Base-by-base conservation (phyloP, 2,888 invertebrate genomes). In the Cheilosia vernalis region DNA sequence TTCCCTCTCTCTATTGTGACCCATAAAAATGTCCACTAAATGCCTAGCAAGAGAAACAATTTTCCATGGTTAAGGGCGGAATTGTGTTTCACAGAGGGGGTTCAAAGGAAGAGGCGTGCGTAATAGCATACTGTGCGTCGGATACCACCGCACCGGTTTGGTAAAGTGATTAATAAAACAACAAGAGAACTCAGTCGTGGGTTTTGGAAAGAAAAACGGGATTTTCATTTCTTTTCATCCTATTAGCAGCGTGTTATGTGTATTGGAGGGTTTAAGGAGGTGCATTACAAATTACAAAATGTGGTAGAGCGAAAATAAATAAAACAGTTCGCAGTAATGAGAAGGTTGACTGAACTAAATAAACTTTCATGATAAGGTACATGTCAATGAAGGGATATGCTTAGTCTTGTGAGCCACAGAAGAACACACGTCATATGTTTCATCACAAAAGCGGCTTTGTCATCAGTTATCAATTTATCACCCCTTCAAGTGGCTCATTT, bases 1-100 rank as follows among this genome's bases (percentile, higher is more conserved):
- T 58, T 51, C 73, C 58, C 13, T 15, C 24, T 63, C 63, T 47
- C 73, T 56, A 63, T 84, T 74, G 69, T 60, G 69, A 56, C 51
- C 63, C 79, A 80, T 84, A 80, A 84, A 84, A 80, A 80, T 80
- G 84, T 80, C 79, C 17, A 74, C 70, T 80, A 84, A 84, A 84
- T 80, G 3, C 24, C 24, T 24, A 58, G 70, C 53, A 70, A 80
- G 70, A 80, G 84, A 84, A 84, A 80, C 79, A 80, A 84, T 84
- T 84, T 80, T 70, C 84, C 84, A 64, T 80, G 84, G 84, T 84
- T 81, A 84, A 70, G 47, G 80, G 80, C 74, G 24, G 53, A 64
- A 74, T 80, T 84, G 79, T 84, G 79, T 69, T 72, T 19, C 69
- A 27, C 80, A 74, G 58, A 69, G 55, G 80, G 84, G 42, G 13